These are phyloP conservation scores for Syngnathus acus DNA, from an alignment of 2,797 vertebrate species.

Conservation along the genomic window DNA sequence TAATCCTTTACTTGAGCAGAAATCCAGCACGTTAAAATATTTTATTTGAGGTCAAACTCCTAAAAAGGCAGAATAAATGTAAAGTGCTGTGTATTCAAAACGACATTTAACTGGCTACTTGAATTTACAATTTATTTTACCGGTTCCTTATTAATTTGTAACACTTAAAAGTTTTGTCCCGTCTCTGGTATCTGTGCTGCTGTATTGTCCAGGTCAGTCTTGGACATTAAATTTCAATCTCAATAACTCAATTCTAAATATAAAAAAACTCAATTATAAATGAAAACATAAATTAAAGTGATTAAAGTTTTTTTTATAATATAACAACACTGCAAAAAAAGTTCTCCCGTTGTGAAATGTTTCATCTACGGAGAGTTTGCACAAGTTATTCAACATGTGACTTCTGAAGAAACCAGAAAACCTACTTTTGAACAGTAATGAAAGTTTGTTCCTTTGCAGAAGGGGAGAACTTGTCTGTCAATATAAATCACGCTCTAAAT, in stretches of 20 bases:
- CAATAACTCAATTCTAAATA: neutral
- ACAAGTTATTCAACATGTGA: neutral
- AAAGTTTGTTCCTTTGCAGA: neutral
- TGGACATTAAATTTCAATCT: neutral
- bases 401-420: neutral
- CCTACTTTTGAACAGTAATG: neutral
- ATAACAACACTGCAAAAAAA: neutral
- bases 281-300: neutral
- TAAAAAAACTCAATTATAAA: neutral
- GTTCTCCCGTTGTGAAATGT: neutral
- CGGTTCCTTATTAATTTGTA: neutral
- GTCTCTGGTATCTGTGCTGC: neutral
- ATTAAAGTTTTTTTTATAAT: too few relatives aligned
- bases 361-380: neutral
- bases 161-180: neutral
- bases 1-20: conserved; percentile 10
- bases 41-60: neutral
- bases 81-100: neutral
- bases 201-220: neutral
- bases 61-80: neutral
- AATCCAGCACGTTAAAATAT: neutral
- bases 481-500: conserved; percentile 5
- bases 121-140: neutral
- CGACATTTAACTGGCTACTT: neutral
- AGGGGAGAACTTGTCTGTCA: neutral